Evolutionary conservation across 2,888 invertebrate species (phyloP).

Genomic region (Tetrapedia diversipes): DNA sequence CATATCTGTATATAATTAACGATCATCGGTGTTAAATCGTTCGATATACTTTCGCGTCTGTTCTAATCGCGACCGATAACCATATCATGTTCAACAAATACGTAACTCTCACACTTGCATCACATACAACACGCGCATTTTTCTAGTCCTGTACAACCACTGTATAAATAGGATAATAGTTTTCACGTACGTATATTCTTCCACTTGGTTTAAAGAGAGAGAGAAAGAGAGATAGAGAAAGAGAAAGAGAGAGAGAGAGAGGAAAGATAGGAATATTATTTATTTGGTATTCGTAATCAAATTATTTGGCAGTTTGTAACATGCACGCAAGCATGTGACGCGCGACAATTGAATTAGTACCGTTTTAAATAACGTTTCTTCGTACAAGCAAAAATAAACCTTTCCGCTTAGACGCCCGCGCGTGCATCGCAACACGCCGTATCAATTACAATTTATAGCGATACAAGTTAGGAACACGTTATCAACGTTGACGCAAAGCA

Average conservation of each 20-base stretch:
- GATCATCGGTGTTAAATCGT: no score
- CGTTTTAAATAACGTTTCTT: neutral
- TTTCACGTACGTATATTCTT: constrained; percentile 65
- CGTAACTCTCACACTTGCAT: no score
- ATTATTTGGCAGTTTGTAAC: constrained; percentile 64
- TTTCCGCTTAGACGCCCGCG: neutral
- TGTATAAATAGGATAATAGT: constrained; percentile 56
- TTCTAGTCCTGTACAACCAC: neutral
- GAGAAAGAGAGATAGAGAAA: constrained; percentile 58
- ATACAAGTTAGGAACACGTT: neutral
- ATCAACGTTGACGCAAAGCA: neutral
- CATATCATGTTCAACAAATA: no score
- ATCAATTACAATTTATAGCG: neutral
- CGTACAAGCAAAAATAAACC: neutral
- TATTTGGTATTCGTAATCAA: constrained; percentile 74
- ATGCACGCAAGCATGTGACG: neutral
- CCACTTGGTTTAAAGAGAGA: constrained; percentile 59
- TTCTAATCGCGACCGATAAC: no score
- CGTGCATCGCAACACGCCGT: neutral
- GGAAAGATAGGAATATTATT: constrained; percentile 70
- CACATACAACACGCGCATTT: constrained; percentile 6
- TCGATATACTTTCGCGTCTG: no score
- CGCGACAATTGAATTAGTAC: constrained; percentile 2
- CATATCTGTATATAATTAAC: no score
- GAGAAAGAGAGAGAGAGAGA: constrained; percentile 55